A percentile compares a stretch with the other conserved stretches of the same genome.
phyloP scores from a whole-genome alignment of 1,140 invertebrate species.

The Chelonus insularis region DNA sequence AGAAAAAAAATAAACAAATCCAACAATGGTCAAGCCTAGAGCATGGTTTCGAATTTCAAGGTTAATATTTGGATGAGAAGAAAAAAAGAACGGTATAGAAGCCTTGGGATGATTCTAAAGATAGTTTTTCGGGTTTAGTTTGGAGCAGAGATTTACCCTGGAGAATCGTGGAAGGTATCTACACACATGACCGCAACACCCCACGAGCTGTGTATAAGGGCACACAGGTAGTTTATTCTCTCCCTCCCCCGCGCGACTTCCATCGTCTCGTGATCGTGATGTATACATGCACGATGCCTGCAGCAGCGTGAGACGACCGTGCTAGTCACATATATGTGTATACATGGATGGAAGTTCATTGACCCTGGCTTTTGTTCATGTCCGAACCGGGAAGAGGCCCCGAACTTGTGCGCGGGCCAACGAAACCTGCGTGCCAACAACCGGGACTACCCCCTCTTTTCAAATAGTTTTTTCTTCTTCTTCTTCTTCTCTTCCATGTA shows the following conservation, averaged over 20 bases:
- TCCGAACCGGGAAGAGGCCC: constrained; percentile 41
- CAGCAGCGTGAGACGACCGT: constrained; percentile 5
- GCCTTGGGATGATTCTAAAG: no score
- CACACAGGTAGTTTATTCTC: constrained; percentile 4
- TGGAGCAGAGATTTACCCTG: neutral
- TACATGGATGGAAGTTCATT: constrained; percentile 35
- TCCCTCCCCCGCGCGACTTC: neutral
- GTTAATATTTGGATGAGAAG: no score
- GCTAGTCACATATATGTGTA: neutral
- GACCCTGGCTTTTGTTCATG: constrained; percentile 58
- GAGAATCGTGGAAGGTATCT: neutral
- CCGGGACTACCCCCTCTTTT: constrained; percentile 17
- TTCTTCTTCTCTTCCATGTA: neutral
- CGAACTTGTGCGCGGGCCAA: constrained; percentile 20
- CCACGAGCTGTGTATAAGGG: neutral
- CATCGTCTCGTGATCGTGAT: neutral
- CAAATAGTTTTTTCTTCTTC: constrained; percentile 5
- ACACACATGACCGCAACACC: neutral
- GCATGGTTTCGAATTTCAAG: no score
- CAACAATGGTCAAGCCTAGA: no score
- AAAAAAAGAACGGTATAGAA: no score
- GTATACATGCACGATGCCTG: constrained; percentile 11
- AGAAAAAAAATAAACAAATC: no score
- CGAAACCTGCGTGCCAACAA: constrained; percentile 33
- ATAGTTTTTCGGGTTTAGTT: neutral